Percentiles rank a stretch among this genome's conserved stretches.
Evolutionary conservation across 2,113 vertebrate genomes (phyloP).

Genomic region (Oncorhynchus tshawytscha): DNA sequence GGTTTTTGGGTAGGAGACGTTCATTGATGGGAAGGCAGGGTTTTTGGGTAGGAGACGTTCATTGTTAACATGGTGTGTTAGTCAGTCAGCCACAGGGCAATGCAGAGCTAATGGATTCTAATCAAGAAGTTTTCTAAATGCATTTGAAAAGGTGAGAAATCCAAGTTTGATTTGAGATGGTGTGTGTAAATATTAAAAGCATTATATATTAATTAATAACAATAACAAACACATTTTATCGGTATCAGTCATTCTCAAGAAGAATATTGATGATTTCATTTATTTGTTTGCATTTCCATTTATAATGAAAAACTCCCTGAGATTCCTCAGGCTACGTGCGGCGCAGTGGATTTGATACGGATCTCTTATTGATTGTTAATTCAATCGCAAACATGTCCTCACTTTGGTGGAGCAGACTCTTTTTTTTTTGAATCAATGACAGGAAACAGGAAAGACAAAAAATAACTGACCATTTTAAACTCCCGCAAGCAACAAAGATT

Average conservation of each 20-base stretch:
- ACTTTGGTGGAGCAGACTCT: constrained; percentile 66
- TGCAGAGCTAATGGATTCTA: constrained; percentile 68
- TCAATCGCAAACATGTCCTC: constrained; percentile 71
- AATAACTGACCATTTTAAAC: constrained; percentile 79
- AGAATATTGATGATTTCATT: constrained; percentile 49
- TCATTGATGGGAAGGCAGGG: too few relatives aligned
- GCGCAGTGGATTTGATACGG: constrained; percentile 60
- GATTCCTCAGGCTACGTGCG: constrained; percentile 58
- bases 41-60: constrained; percentile 33
- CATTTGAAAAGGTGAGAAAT: constrained; percentile 40
- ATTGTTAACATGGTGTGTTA: constrained; percentile 70
- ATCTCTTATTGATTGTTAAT: constrained; percentile 73
- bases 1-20: too few relatives aligned
- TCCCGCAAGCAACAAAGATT: constrained; percentile 69
- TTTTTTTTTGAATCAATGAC: constrained; percentile 74
- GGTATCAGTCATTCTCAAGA: constrained; percentile 58
- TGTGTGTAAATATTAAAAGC: constrained; percentile 49
- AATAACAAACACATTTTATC: constrained; percentile 50
- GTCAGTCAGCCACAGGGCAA: constrained; percentile 73
- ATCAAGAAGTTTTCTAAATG: constrained; percentile 64
- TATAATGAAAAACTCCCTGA: constrained; percentile 24
- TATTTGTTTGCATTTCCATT: constrained; percentile 60
- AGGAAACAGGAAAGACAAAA: constrained; percentile 75
- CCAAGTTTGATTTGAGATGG: constrained; percentile 15
- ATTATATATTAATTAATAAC: constrained; percentile 45